Evolutionary conservation across 2,888 invertebrate genomes (phyloP), one percentile per base, ranked within the genome.

Genomic region (Ectemnius continuus): DNA sequence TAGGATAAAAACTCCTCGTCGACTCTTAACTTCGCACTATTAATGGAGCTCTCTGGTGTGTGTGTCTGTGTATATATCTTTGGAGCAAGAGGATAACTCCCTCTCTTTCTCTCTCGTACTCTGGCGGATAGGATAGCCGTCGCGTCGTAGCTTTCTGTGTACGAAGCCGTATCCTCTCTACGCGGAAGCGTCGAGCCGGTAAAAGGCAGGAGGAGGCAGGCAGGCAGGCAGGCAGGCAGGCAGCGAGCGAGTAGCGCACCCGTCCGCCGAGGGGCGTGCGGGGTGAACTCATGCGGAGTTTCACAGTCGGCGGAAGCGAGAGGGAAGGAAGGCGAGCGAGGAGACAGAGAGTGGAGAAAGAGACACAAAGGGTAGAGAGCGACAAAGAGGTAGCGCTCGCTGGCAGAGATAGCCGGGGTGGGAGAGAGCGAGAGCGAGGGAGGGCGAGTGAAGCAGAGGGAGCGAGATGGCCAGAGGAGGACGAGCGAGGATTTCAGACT

Each of bases 401-500:
- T 3, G 61, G 48, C 23, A 23, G 58, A 61, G 52, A 72, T 20
- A 48, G 16, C 58, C 58, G 14, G 20, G 13, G n/a, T n/a, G 36
- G 8, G 58, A 48, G 47, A 14, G 59, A 46, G 58, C 18, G 46
- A 67, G 2, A 57, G 48, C 47, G n/a, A 16, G 57, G 36, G 59
- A 28, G 61, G 48, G 13, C 13, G 23, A 67, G 58, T 36, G n/a
- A 36, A 18, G 18, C 61, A 45, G 23, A 36, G 47, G 26, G 26
- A 46, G 57, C 16, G 65, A 66, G 52, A 57, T 60, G 36, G 56
- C 45, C 2, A 20, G 45, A 59, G 66, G 74, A 76, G 67, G 71
- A 79, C 75, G 83, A 78, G 70, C 76, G 80, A 79, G 80, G 79
- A 79, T 75, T 80, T 76, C 76, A 75, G 78, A 69, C 78, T 82